Evolutionary conservation across 2,888 invertebrate genomes (phyloP).

Genomic region (Homarus gammarus): DNA sequence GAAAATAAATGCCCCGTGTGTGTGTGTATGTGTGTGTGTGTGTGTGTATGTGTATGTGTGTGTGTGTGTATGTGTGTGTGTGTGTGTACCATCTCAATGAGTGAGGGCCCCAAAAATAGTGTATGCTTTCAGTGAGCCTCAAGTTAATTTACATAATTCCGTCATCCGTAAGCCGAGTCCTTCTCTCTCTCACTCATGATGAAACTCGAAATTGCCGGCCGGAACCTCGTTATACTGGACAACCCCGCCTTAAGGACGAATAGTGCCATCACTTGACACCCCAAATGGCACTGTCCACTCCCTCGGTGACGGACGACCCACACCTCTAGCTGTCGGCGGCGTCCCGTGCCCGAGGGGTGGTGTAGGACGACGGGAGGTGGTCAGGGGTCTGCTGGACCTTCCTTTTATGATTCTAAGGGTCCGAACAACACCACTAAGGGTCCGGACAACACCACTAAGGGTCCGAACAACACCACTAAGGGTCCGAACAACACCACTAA

Average conservation of each 20-base stretch:
- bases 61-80: neutral
- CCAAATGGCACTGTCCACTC: neutral
- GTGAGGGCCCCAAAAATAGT: conserved; percentile 25
- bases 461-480: too few species aligned
- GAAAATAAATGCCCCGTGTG: too few species aligned
- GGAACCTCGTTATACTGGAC: conserved; percentile 22
- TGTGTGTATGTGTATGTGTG: conserved; percentile 11
- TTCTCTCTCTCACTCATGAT: conserved; percentile 26
- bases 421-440: too few species aligned
- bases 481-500: too few species aligned
- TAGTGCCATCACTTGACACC: neutral
- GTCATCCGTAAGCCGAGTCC: conserved; percentile 34
- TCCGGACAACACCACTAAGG: too few species aligned
- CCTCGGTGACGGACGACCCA: neutral
- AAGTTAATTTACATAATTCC: conserved; percentile 42
- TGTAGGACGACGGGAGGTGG: neutral
- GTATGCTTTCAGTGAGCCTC: conserved; percentile 46
- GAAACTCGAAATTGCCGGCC: conserved; percentile 44
- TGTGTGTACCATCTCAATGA: conserved; percentile 8
- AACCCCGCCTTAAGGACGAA: neutral
- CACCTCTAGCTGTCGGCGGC: neutral
- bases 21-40: neutral
- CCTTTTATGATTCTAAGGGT: neutral
- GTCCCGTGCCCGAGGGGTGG: neutral
- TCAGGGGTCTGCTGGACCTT: neutral